Percentiles rank a stretch among this genome's conserved stretches.
phyloP scores from a whole-genome alignment of 2,797 vertebrate genomes.

The Diglossa cyanea region DNA sequence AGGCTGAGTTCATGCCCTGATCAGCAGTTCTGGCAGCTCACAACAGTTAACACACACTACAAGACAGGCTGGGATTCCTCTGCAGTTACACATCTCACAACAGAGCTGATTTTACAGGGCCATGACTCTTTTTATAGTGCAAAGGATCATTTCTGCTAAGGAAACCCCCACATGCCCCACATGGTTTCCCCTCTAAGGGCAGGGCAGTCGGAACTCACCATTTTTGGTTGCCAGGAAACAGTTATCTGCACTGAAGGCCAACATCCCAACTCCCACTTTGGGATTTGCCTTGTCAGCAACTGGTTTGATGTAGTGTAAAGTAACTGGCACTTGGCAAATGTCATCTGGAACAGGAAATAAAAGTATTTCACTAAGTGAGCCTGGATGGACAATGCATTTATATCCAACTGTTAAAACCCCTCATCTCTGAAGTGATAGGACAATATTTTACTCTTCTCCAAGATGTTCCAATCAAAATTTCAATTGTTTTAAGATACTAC shows the following conservation, averaged over 20 bases:
- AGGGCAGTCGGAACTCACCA: slow-evolving; percentile 72
- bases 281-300: slow-evolving; percentile 91
- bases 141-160: neutral
- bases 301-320: slow-evolving; percentile 86
- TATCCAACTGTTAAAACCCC: neutral
- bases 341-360: slow-evolving; percentile 81
- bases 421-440: neutral
- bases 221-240: slow-evolving; percentile 92
- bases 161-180: neutral
- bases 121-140: neutral
- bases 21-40: neutral
- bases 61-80: neutral
- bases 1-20: neutral
- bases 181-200: neutral
- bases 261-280: slow-evolving; percentile 86
- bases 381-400: neutral
- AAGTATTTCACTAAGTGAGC: neutral
- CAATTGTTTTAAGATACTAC: neutral
- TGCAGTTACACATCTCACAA: neutral
- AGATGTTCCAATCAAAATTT: neutral
- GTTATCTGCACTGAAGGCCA: slow-evolving; percentile 92
- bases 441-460: neutral
- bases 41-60: neutral
- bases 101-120: neutral
- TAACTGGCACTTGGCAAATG: slow-evolving; percentile 78